Conservation (phyloP, 1,140 invertebrate genomes). For the Danaus plexippus region DNA sequence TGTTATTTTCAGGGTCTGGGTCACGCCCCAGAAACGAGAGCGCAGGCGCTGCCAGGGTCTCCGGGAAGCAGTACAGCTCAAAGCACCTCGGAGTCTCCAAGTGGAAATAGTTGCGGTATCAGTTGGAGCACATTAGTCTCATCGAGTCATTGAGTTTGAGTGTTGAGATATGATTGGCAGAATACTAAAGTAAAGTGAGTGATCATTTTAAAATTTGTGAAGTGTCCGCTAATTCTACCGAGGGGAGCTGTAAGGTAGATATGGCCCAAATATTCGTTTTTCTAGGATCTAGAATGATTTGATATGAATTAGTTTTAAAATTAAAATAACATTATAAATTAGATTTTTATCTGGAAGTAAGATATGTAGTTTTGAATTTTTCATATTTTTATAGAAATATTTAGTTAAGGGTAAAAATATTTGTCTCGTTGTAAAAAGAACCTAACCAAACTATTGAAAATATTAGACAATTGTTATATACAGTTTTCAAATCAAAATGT, state of each 20-base stretch:
- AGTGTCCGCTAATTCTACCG: neutral
- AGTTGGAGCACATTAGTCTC: conserved; percentile 8
- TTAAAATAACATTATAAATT: no score
- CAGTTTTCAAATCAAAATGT: no score
- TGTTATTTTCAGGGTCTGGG: conserved; percentile 70
- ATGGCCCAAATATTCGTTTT: neutral
- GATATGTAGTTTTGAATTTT: no score
- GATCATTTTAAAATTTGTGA: conserved; percentile 7
- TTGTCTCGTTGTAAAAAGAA: no score
- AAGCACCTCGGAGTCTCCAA: conserved; percentile 29
- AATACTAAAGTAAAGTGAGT: conserved; percentile 13
- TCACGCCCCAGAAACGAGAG: conserved; percentile 57
- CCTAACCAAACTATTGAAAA: no score
- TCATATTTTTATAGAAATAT: no score
- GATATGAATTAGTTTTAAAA: no score
- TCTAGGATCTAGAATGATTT: no score
- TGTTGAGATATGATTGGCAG: conserved; percentile 1
- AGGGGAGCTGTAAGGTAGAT: conserved; percentile 2
- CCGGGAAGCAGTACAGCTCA: conserved; percentile 40
- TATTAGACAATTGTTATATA: no score
- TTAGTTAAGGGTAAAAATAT: no score
- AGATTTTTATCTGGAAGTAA: no score
- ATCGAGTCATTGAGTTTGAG: conserved; percentile 1
- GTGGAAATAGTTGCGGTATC: conserved; percentile 26
- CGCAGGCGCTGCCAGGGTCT: conserved; percentile 48